Evolutionary conservation across 2,113 vertebrate genomes (phyloP).

Genomic region (Neotragus moschatus): DNA sequence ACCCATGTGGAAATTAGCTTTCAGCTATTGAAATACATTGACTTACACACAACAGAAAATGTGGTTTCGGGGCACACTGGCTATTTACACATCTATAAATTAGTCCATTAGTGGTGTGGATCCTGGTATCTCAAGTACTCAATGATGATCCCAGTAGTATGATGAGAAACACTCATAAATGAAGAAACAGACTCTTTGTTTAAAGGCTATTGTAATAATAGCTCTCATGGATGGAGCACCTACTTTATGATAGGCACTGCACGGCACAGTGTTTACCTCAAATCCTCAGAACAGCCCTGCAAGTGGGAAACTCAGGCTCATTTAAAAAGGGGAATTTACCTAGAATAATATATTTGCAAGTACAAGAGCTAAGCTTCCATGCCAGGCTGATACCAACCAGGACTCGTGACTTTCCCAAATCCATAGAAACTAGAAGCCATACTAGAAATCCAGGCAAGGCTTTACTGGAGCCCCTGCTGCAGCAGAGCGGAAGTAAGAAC

Average conservation of each 20-base stretch:
- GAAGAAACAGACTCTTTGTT: not conserved
- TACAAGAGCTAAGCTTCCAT: not conserved
- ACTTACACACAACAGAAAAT: conserved; percentile 43
- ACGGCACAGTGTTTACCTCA: not conserved
- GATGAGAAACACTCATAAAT: not conserved
- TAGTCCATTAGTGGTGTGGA: conserved; percentile 11
- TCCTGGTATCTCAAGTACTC: not conserved
- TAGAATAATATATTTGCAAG: not conserved
- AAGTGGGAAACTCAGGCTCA: not conserved
- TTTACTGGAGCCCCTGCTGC: not conserved
- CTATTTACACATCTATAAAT: conserved; percentile 14
- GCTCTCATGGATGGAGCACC: not conserved
- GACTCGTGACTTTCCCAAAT: not conserved
- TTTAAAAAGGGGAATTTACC: not conserved
- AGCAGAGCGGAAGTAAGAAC: not conserved
- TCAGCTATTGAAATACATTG: conserved; percentile 11
- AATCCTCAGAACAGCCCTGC: not conserved
- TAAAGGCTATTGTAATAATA: not conserved
- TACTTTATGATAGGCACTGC: not conserved
- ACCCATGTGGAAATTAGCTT: conserved; percentile 46
- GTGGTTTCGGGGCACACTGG: not conserved
- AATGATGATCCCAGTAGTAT: not conserved
- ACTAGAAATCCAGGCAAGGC: not conserved
- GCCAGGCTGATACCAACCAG: not conserved
- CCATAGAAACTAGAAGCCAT: not conserved